Base-by-base conservation (phyloP, 2,113 vertebrate genomes). In the Blennius ocellaris region DNA sequence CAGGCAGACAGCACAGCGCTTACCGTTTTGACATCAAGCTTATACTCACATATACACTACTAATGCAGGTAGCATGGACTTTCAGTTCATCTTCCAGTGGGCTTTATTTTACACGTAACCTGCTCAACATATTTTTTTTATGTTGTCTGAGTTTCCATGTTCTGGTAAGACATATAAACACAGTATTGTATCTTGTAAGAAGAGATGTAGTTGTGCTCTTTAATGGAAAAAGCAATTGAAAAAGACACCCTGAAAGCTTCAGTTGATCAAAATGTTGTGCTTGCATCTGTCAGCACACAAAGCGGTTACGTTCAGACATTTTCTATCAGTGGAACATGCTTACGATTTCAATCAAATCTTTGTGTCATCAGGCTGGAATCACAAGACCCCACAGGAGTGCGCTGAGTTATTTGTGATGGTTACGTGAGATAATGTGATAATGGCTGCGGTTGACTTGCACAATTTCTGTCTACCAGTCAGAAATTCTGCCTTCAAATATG, bases 131-230 rank as follows among this genome's bases (percentile, higher is more conserved):
- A 87, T 90, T 79, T 82, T 83, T 71, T 58, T 71, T 70, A 70
- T n/a, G n/a, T n/a, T 80, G 77, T 89, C 54, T 90, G 87, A 91
- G 92, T 91, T 91, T 77, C 70, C 69, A 67, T 77, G 84, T 78
- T 73, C 76, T 71, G n/a, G 10, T 61, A 76, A 78, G 76, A 86
- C 88, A 86, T 82, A 90, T 90, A 89, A 88, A 87, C 60, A 90
- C 59, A 84, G 58, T 48, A 49, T 58, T 85, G 83, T 89, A 83
- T 80, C 37, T 67, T 36, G 70, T 56, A 79, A 73, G 73, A 83
- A 86, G 76, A 43, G n/a, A 60, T 60, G 77, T 44, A 83, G 84
- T 90, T 83, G 89, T 72, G 76, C 59, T 77, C 54, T 54, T 81
- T 81, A 62, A 84, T 69, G 75, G 73, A 81, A 78, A 44, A 70